Evolutionary conservation across 2,888 invertebrate species (phyloP).

Genomic region (Xestia rhomboidea): DNA sequence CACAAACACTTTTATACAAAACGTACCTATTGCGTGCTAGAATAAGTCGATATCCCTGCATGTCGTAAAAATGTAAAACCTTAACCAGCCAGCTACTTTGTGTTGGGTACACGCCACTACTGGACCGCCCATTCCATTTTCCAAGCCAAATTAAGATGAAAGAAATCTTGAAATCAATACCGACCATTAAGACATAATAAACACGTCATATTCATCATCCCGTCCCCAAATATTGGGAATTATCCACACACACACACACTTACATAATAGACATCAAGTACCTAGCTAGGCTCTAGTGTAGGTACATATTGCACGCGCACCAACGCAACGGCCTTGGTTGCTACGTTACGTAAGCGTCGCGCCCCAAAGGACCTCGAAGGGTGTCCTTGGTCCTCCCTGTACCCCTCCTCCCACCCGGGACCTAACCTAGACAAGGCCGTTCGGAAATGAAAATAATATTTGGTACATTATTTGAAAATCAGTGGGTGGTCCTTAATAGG

Average conservation of each 20-base stretch:
- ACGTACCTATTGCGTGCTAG: constrained; percentile 12
- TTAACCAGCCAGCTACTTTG: not conserved
- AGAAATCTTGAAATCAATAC: constrained; percentile 14
- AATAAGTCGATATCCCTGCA: constrained; percentile 19
- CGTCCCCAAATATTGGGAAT: constrained; percentile 32
- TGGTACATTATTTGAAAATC: constrained; percentile 72
- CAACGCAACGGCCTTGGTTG: constrained; percentile 77
- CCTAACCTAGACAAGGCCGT: constrained; percentile 74
- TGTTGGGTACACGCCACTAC: not conserved
- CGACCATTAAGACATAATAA: not conserved
- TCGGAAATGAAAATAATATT: constrained; percentile 77
- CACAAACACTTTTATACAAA: not conserved
- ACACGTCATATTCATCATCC: constrained; percentile 14
- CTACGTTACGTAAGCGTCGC: constrained; percentile 83
- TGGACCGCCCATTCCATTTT: not conserved
- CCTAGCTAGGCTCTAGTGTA: constrained; percentile 29
- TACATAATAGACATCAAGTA: constrained; percentile 26
- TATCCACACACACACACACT: constrained; percentile 29
- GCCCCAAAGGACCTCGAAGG: constrained; percentile 80
- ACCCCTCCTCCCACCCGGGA: constrained; percentile 65
- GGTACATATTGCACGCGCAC: constrained; percentile 70
- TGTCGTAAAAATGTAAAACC: not conserved
- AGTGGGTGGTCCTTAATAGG: constrained; percentile 62
- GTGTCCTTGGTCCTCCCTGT: constrained; percentile 75
- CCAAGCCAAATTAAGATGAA: not conserved